A percentile compares a stretch with the other conserved stretches of the same genome.
Conservation (phyloP, 2,113 vertebrate genomes). For the Phasianus colchicus region DNA sequence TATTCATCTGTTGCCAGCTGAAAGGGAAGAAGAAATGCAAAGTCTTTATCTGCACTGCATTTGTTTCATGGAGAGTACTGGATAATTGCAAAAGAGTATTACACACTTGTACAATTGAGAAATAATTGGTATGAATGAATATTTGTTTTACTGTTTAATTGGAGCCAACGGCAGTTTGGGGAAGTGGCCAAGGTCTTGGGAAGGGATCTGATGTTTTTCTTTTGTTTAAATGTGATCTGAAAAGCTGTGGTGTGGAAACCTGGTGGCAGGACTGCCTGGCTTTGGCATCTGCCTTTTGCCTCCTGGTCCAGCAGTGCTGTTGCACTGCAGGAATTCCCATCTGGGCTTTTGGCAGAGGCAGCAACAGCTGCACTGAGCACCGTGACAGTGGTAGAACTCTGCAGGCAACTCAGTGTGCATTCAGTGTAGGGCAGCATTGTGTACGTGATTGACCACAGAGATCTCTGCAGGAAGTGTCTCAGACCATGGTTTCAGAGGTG, state of each 20-base stretch:
- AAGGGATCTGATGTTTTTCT: not conserved
- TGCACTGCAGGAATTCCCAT: not conserved
- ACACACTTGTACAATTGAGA: constrained; percentile 55
- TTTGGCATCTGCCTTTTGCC: not conserved
- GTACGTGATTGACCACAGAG: no score
- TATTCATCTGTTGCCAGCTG: constrained; percentile 42
- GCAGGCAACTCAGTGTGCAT: no score
- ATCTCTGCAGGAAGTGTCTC: no score
- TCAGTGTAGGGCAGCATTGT: no score
- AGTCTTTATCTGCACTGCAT: constrained; percentile 31
- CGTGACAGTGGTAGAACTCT: fast-evolving
- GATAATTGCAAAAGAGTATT: constrained; percentile 59
- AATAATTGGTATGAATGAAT: constrained; percentile 52
- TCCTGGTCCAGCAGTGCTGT: not conserved
- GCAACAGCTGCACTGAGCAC: not conserved
- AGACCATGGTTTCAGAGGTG: no score
- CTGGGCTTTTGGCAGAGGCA: not conserved
- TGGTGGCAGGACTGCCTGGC: not conserved
- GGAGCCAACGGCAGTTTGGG: constrained; percentile 51
- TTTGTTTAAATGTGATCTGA: not conserved
- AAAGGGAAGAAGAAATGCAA: constrained; percentile 45
- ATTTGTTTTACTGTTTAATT: constrained; percentile 56
- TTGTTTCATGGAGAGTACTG: not conserved
- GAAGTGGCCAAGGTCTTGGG: not conserved
- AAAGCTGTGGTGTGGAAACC: not conserved